Evolutionary conservation across 64 coral and sea anemone genomes (phyloP).

Genomic region (Dendronephthya gigantea): DNA sequence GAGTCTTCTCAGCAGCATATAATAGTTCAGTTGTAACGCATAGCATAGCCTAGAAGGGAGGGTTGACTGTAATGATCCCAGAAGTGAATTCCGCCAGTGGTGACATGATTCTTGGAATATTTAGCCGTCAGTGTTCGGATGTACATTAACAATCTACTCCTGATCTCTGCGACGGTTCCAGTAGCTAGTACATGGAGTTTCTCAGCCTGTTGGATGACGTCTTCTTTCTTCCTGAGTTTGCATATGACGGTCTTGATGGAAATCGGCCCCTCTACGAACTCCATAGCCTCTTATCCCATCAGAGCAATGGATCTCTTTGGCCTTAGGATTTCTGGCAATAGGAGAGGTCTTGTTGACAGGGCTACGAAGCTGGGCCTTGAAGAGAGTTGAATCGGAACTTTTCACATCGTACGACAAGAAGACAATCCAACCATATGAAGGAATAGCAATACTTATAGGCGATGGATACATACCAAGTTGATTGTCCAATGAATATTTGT

Average conservation of each 20-base stretch:
- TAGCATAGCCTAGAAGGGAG: conserved; percentile 18
- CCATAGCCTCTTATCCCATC: too few species aligned
- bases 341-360: too few species aligned
- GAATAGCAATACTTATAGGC: too few species aligned
- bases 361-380: too few species aligned
- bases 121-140: background rate
- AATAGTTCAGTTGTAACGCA: conserved; percentile 36
- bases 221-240: conserved; percentile 35
- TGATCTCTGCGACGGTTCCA: conserved; percentile 34
- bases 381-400: too few species aligned
- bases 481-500: background rate
- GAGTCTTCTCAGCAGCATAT: conserved; percentile 14
- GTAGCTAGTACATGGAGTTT: background rate
- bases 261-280: too few species aligned
- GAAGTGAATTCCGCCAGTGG: conserved; percentile 31
- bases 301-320: too few species aligned
- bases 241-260: background rate
- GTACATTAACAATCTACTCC: background rate
- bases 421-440: too few species aligned
- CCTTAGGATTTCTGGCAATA: too few species aligned
- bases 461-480: background rate
- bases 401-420: too few species aligned
- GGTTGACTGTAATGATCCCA: conserved; percentile 30
- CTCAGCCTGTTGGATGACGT: conserved; percentile 13
- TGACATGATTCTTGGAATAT: background rate